These are phyloP conservation scores for Nomia melanderi DNA, from an alignment of 1,140 invertebrate species.

Conservation along the genomic window DNA sequence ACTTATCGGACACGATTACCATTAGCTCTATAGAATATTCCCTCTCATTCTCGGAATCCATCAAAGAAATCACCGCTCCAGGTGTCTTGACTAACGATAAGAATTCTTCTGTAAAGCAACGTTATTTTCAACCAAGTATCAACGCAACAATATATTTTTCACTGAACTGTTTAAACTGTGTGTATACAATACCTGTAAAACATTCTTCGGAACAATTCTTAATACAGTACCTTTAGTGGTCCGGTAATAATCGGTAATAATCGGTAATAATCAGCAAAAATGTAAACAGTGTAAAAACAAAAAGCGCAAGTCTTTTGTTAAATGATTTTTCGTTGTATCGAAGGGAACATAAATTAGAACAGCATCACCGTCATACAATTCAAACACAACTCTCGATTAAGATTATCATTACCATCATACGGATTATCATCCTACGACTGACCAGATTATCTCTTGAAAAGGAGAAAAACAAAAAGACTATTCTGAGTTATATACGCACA, in stretches of 20 bases:
- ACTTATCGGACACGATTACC: constrained; percentile 2
- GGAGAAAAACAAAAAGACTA: constrained; percentile 33
- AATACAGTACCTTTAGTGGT: not conserved
- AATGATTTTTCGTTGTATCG: constrained; percentile 7
- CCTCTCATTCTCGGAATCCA: not conserved
- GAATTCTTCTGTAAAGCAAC: constrained; percentile 4
- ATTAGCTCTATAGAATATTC: constrained; percentile 3
- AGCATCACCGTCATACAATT: not conserved
- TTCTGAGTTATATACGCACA: constrained; percentile 39
- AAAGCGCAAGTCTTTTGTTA: not conserved
- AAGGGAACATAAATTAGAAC: constrained; percentile 11
- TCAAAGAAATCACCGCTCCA: constrained; percentile 16
- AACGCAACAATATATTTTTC: constrained; percentile 13
- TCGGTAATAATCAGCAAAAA: no score
- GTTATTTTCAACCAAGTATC: not conserved
- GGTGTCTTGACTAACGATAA: constrained; percentile 12
- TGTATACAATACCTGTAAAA: constrained; percentile 1
- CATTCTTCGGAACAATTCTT: not conserved
- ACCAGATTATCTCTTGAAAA: constrained; percentile 62
- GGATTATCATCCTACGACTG: constrained; percentile 46
- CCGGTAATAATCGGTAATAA: no score
- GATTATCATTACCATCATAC: not conserved
- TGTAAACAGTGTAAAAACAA: not conserved
- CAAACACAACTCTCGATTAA: not conserved
- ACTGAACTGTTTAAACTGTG: not conserved